Conservation (phyloP, 2,113 vertebrate species). For the Sminthopsis crassicaudata region DNA sequence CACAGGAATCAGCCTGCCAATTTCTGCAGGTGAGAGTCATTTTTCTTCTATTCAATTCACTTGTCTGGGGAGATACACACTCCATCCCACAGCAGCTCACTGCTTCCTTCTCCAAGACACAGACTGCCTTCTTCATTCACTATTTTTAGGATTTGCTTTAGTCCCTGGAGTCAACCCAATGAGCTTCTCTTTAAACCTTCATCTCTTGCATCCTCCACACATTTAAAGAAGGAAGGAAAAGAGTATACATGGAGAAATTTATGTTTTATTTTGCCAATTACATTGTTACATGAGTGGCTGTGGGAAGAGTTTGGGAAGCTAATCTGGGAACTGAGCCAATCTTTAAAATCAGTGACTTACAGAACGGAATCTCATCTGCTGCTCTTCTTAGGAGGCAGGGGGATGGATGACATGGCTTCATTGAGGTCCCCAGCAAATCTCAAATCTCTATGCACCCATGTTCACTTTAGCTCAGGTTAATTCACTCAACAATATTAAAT, state of each 20-base stretch:
- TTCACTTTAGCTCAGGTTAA: not conserved
- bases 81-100: not conserved
- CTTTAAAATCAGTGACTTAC: not conserved
- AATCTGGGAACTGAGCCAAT: not conserved
- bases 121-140: not conserved
- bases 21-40: not conserved
- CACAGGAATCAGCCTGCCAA: not conserved
- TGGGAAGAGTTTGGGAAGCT: not conserved
- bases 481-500: not conserved
- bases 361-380: not conserved
- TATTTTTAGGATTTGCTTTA: slow-evolving; percentile 20
- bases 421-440: not conserved
- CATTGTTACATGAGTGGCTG: not conserved
- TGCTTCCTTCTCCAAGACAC: not conserved
- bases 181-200: slow-evolving; percentile 31
- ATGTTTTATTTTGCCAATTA: slow-evolving; percentile 10
- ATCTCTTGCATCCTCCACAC: not conserved
- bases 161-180: slow-evolving; percentile 27
- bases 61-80: slow-evolving; percentile 18
- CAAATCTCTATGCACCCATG: not conserved
- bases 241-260: not conserved
- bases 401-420: not conserved
- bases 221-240: not conserved
- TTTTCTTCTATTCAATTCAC: slow-evolving; percentile 44
- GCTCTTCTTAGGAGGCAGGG: not conserved